Evolutionary conservation across 2,113 vertebrate genomes (phyloP).

Genomic region (Elaphurus davidianus): DNA sequence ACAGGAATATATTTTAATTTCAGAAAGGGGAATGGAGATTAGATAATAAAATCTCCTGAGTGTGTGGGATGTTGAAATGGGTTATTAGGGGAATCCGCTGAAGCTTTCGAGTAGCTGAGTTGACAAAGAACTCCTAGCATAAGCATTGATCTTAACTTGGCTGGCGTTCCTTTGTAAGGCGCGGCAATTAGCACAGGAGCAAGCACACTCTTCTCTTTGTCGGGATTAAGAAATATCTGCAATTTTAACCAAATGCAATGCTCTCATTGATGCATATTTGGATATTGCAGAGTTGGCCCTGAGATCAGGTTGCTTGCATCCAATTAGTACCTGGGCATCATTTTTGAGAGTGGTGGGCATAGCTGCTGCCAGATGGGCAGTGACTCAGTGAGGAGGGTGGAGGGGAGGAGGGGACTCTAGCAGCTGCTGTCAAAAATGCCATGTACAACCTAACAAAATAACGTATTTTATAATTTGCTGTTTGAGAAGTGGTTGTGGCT

Average conservation of each 20-base stretch:
- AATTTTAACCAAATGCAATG: neutral
- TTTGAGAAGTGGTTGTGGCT: neutral
- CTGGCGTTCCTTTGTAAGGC: conserved; percentile 16
- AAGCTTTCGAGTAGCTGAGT: conserved; percentile 8
- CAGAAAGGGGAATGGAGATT: conserved; percentile 36
- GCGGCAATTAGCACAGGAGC: neutral
- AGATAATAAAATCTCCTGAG: conserved; percentile 46
- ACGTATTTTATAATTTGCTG: neutral
- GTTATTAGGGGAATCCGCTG: conserved; percentile 18
- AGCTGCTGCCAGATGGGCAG: neutral
- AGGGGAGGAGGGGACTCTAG: neutral
- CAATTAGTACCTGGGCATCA: neutral
- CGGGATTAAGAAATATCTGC: conserved; percentile 7
- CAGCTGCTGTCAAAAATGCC: neutral
- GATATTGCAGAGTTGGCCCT: neutral
- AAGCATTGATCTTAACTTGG: neutral
- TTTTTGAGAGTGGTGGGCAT: neutral
- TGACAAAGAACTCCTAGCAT: neutral
- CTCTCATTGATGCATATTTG: neutral
- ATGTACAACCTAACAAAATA: neutral
- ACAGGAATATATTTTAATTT: conserved; percentile 51
- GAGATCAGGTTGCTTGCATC: neutral
- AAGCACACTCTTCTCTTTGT: neutral
- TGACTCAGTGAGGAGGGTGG: neutral
- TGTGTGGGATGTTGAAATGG: neutral